Conservation (phyloP, 2,797 vertebrate species). For the Cyprinella venusta region DNA sequence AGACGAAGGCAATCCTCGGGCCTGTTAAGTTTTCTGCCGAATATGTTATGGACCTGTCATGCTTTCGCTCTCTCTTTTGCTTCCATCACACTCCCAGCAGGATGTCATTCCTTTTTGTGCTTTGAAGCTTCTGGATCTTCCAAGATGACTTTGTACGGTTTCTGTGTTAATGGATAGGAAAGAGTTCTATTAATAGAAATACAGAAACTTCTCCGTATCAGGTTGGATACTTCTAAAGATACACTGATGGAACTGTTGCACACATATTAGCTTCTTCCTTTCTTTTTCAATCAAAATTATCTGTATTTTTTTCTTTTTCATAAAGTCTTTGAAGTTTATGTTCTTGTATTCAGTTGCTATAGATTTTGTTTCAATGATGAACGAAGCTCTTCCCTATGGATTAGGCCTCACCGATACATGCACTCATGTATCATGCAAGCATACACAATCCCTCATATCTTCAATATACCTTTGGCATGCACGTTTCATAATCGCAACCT, state of each 20-base stretch:
- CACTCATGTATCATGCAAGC: not conserved
- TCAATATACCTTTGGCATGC: conserved; percentile 7
- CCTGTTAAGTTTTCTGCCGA: conserved; percentile 50
- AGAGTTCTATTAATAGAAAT: conserved; percentile 5
- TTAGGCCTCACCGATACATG: conserved; percentile 21
- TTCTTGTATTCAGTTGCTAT: not conserved
- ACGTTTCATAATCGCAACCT: conserved; percentile 41
- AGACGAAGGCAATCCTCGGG: conserved; percentile 49
- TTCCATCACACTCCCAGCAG: conserved; percentile 42
- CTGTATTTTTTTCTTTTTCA: not conserved
- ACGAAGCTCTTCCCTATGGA: conserved; percentile 10
- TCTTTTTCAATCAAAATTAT: not conserved
- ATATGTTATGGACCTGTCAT: conserved; percentile 50
- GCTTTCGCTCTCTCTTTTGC: conserved; percentile 44
- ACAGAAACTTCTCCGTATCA: not conserved
- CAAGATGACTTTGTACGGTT: conserved; percentile 11
- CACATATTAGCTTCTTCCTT: not conserved
- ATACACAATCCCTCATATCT: conserved; percentile 24
- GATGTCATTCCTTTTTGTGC: conserved; percentile 12
- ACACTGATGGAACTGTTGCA: not conserved
- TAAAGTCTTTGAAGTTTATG: not conserved
- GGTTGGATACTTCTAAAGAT: not conserved
- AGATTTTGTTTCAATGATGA: conserved; percentile 1
- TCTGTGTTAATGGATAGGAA: conserved; percentile 29
- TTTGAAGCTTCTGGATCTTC: conserved; percentile 26